phyloP scores from a whole-genome alignment of 2,797 vertebrate species.

The Glyptemys insculpta region DNA sequence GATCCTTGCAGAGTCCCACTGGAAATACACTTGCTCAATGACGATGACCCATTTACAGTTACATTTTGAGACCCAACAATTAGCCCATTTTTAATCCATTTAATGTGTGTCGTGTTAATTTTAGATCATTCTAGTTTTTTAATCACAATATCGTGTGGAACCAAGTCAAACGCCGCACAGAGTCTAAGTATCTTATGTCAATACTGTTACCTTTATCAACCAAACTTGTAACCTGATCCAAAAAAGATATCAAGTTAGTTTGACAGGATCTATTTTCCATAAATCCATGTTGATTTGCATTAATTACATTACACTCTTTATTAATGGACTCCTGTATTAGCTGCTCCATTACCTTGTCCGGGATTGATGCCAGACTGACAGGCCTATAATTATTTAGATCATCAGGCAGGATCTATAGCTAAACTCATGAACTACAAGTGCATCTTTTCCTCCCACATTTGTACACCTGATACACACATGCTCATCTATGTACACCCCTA shows the following conservation, averaged over 20 bases:
- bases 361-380: not conserved
- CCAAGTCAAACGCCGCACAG: not conserved
- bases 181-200: not conserved
- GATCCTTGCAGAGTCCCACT: not conserved
- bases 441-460: not conserved
- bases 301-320: not conserved
- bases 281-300: not conserved
- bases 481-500: not conserved
- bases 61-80: not conserved
- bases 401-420: not conserved
- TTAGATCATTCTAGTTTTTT: not conserved
- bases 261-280: not conserved
- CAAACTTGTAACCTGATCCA: not conserved
- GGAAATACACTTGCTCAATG: not conserved
- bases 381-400: not conserved
- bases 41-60: not conserved
- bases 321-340: not conserved
- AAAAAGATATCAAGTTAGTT: not conserved
- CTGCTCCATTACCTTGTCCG: not conserved
- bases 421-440: accelerated
- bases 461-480: constrained; percentile 29
- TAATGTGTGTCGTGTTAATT: not conserved
- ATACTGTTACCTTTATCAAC: not conserved
- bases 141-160: not conserved
- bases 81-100: not conserved